Evolutionary conservation across 2,113 vertebrate genomes (phyloP).

Genomic region (Vidua chalybeata): DNA sequence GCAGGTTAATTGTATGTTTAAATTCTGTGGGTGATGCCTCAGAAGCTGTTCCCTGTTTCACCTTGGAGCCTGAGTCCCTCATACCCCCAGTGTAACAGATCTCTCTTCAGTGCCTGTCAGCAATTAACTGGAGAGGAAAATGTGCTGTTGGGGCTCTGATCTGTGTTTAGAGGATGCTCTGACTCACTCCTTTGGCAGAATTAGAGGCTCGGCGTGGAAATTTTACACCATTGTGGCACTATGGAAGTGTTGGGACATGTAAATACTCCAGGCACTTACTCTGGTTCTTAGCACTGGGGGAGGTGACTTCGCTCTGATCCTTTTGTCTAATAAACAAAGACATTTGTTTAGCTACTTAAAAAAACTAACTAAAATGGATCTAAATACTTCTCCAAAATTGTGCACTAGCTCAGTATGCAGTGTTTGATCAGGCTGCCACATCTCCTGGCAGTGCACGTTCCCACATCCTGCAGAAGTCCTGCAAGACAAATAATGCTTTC

Average conservation of each 20-base stretch:
- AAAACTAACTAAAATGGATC: not conserved
- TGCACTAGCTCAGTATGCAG: not conserved
- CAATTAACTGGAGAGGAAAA: not conserved
- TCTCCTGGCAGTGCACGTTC: not conserved
- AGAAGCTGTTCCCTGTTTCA: not conserved
- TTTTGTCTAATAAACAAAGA: not conserved
- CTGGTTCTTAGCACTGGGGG: not conserved
- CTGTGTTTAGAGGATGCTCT: not conserved
- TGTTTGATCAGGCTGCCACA: not conserved
- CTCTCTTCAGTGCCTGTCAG: not conserved
- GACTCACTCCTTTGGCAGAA: not conserved
- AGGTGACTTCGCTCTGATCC: not conserved
- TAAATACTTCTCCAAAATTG: not conserved
- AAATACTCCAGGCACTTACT: not conserved
- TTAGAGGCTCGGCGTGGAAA: not conserved
- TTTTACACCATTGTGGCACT: not conserved
- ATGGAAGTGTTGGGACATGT: not conserved
- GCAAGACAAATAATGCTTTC: not conserved
- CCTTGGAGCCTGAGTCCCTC: not conserved
- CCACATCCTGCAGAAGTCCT: not conserved
- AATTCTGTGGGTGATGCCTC: not conserved
- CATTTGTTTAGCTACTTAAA: not conserved
- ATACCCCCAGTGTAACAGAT: not conserved
- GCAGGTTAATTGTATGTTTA: not conserved
- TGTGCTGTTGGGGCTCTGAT: not conserved